Evolutionary conservation across 2,797 vertebrate species (phyloP), one percentile per base, ranked within the genome.

Genomic region (Pristis pectinata): DNA sequence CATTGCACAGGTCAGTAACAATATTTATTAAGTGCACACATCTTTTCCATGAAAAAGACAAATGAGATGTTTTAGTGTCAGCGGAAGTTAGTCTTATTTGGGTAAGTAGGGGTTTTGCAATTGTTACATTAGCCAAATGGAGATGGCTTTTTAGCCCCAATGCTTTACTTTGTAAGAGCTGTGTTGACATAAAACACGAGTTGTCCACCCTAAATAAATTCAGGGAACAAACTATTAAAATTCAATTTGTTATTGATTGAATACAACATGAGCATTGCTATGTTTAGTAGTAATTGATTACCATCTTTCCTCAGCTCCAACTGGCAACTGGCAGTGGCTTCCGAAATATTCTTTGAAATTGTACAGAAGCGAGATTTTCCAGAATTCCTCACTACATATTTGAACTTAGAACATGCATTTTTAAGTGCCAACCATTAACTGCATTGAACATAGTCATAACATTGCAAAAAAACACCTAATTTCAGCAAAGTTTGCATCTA

Each of bases 381-480:
- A 95, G 97, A 97, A 96, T 97, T 98, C 96, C 96, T 97, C 96
- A 98, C 96, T 5, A 96, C 96, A n/a, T 97, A 97, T 95, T 87
- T 98, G 83, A 97, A 97, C 94, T 95, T 96, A 95, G 97, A 98
- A 92, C 96, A 97, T 44, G 96, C 96, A 80, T 97, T 97, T 94
- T 96, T 98, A 74, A 96, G 95, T 94, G 96, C 95, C 44, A 92
- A 85, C 67, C 67, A 94, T n/a, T 94, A 76, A 94, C n/a, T 72
- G 13, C 49, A 76, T 8, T 94, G 72, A 94, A 94, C 49, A 30
- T 44, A 13, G 0, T 72, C 64, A 91, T 91, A 44, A 72, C 87
- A 91, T 17, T 53, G 30, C 44, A 76, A 49, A 30, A 27, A 82
- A 19, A 44, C 72, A 67, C 27, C 30, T 94, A 53, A 53, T 53